Base-by-base conservation (phyloP, 2,113 vertebrate species). In the Xiphorhynchus elegans region DNA sequence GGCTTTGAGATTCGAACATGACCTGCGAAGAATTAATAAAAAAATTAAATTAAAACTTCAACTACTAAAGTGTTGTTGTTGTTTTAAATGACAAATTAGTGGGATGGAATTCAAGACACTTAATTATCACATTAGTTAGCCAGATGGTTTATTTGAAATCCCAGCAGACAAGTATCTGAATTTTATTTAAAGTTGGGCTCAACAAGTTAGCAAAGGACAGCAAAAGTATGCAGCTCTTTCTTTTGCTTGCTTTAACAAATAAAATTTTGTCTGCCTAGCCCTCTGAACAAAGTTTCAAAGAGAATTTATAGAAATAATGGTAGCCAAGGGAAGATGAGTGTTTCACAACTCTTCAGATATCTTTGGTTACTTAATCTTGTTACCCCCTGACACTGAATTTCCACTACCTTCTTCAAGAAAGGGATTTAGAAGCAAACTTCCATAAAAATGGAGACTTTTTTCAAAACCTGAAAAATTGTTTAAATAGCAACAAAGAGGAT, bases 61-160 rank as follows among this genome's bases (percentile, higher is more conserved):
- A 37, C 44, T 66, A 62, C 42, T 70, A 19, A 95, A 90, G 42
- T 52, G 64, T 69, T 93, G 91, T 88, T 95, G 70, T 88, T 92
- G n/a, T 90, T 93, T 85, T 80, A 95, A 87, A 86, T 90, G 82
- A 96, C 75, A 92, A 86, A 94, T 92, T 90, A 86, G 29, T 77
- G 52, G 87, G 82, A 93, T 50, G 15, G n/a, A 95, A 92, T 93
- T 94, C 90, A 96, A 94, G 86, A 86, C 66, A 94, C 66, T 69
- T 92, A 84, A 92, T 87, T 96, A 80, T 90, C 86, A 96, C 76
- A 86, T 92, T 80, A 63, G 64, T 75, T 78, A 89, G 77, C 80
- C 84, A 87, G 68, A 83, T 96, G 84, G 93, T 89, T 96, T 94
- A 86, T 93, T 91, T 92, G 95, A 68, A 92, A 89, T 87, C 84